Percentiles rank a stretch among this genome's conserved stretches.
phyloP scores from a whole-genome alignment of 1,140 invertebrate genomes.

The Colletes latitarsis region DNA sequence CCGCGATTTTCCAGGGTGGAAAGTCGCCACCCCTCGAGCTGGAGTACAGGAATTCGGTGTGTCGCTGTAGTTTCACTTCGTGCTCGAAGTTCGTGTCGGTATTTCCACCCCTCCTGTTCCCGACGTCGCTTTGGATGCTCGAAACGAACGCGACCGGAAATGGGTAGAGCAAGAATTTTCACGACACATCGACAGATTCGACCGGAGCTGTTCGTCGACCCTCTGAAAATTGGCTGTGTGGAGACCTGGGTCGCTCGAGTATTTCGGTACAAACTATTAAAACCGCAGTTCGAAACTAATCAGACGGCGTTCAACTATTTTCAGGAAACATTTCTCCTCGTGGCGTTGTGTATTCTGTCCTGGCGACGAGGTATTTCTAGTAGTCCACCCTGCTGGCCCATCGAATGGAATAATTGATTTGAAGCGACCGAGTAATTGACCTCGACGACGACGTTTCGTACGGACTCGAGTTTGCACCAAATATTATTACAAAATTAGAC shows the following conservation, averaged over 20 bases:
- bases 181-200: background rate
- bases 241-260: background rate
- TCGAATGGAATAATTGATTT: conserved; percentile 7
- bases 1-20: background rate
- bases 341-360: background rate
- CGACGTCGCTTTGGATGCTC: background rate
- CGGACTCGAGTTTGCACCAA: too few relatives aligned
- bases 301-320: conserved; percentile 37
- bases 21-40: background rate
- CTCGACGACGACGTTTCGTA: too few relatives aligned
- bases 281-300: conserved; percentile 43
- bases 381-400: background rate
- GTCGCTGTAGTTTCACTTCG: conserved; percentile 4
- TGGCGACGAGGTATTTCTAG: background rate
- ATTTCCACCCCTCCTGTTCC: background rate
- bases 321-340: conserved; percentile 5
- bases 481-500: too few relatives aligned
- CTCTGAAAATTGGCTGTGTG: conserved; percentile 14
- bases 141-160: background rate
- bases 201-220: conserved; percentile 7
- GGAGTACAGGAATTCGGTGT: conserved; percentile 4
- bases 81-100: conserved; percentile 4
- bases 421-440: background rate
- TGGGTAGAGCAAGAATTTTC: background rate
- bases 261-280: conserved; percentile 33